phyloP scores from a whole-genome alignment of 1,140 invertebrate genomes.

The Camponotus pennsylvanicus region DNA sequence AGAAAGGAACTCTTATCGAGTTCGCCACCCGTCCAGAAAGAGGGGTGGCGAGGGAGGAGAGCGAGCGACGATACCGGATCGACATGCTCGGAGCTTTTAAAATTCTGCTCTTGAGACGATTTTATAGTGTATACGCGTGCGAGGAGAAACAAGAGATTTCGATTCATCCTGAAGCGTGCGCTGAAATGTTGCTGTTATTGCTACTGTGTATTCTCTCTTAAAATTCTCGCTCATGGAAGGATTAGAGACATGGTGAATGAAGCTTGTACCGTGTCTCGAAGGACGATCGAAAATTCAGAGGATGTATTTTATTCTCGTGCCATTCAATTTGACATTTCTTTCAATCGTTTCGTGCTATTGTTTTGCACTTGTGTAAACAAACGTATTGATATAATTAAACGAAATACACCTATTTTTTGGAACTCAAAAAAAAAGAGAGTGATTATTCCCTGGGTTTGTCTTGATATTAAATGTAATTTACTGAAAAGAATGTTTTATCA shows the following conservation, averaged over 20 bases:
- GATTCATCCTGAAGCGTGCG: constrained; percentile 47
- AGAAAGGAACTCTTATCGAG: constrained; percentile 61
- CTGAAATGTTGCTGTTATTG: neutral
- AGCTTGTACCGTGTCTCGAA: neutral
- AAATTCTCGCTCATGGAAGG: constrained; percentile 2
- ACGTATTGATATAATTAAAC: no score
- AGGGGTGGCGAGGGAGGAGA: no score
- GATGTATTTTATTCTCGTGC: neutral
- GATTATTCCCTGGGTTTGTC: no score
- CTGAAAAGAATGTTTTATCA: no score
- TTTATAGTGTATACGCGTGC: constrained; percentile 52
- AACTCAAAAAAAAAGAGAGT: no score
- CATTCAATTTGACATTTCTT: neutral
- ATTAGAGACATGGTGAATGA: neutral
- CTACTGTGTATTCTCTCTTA: neutral
- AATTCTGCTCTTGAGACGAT: constrained; percentile 69
- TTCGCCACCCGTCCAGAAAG: constrained; percentile 23
- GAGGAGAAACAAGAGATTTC: constrained; percentile 67
- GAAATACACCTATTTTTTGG: no score
- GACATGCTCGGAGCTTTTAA: constrained; percentile 67
- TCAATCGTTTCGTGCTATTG: neutral
- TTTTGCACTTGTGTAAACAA: neutral
- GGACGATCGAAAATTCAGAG: neutral
- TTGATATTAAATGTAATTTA: no score
- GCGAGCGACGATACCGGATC: constrained; percentile 67